Conservation (phyloP, 2,113 vertebrate genomes). For the Zosterops hypoxanthus region DNA sequence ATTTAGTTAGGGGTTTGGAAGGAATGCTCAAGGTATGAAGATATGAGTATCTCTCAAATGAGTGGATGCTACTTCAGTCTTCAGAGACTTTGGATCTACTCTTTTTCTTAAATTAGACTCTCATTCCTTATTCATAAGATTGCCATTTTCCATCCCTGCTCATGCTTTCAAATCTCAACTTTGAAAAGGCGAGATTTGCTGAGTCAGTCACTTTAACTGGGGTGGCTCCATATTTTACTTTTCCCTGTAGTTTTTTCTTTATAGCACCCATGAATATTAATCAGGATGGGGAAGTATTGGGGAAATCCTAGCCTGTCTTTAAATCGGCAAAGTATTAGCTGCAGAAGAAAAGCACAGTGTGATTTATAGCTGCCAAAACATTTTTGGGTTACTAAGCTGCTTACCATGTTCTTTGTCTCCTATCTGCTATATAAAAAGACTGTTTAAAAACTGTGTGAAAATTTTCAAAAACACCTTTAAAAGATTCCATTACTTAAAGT, state of each 20-base stretch:
- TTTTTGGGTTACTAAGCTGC: conserved; percentile 62
- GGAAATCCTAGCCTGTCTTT: not conserved
- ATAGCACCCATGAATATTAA: not conserved
- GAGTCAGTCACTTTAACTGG: not conserved
- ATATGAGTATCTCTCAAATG: not conserved
- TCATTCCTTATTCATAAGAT: conserved; percentile 40
- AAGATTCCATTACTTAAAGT: conserved; percentile 93
- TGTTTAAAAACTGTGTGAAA: conserved; percentile 82
- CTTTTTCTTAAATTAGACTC: conserved; percentile 7
- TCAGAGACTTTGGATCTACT: not conserved
- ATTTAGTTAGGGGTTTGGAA: not conserved
- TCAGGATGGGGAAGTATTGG: not conserved
- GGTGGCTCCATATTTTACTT: not conserved
- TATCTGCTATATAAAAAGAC: conserved; percentile 71
- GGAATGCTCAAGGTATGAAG: not conserved
- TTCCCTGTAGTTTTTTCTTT: not conserved
- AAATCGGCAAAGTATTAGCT: not conserved
- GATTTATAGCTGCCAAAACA: conserved; percentile 55
- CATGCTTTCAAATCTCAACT: not conserved
- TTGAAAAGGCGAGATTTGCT: not conserved
- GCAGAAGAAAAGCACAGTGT: not conserved
- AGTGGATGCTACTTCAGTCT: not conserved
- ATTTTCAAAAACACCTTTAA: conserved; percentile 88
- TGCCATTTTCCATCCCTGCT: not conserved
- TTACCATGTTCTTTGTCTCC: conserved; percentile 70